These are phyloP conservation scores for Monopis laevigella DNA, from an alignment of 2,888 invertebrate species.

Conservation along the genomic window DNA sequence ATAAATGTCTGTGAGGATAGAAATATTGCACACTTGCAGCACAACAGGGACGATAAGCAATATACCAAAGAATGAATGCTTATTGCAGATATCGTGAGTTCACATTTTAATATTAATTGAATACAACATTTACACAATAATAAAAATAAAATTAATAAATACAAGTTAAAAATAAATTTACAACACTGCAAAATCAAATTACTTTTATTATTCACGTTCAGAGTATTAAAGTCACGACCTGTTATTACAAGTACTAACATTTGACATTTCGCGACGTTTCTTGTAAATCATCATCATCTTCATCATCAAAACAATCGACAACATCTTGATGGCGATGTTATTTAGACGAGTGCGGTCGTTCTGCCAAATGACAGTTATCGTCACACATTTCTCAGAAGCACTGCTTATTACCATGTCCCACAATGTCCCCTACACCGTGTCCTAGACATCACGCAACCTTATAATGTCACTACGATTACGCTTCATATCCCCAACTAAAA, in stretches of 20 bases:
- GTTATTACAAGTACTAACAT: too few relatives aligned
- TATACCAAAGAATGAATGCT: background rate
- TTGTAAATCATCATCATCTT: too few relatives aligned
- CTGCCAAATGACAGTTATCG: too few relatives aligned
- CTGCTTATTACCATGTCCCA: background rate
- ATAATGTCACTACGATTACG: background rate
- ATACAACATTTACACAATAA: conserved; percentile 4
- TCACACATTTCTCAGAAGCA: background rate
- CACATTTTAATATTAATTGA: conserved; percentile 4
- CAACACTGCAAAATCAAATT: too few relatives aligned
- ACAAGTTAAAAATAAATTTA: too few relatives aligned
- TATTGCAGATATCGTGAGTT: conserved; percentile 1
- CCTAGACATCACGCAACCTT: conserved; percentile 1
- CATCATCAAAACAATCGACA: too few relatives aligned
- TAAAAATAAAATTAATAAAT: too few relatives aligned
- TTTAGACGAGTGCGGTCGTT: too few relatives aligned
- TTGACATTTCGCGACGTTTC: too few relatives aligned
- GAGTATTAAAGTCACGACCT: too few relatives aligned
- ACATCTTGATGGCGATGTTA: too few relatives aligned
- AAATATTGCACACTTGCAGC: conserved; percentile 1
- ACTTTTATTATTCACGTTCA: too few relatives aligned
- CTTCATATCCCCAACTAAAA: background rate
- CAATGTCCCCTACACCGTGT: background rate
- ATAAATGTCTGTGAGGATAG: background rate
- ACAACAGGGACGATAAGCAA: conserved; percentile 1